Base-by-base conservation (phyloP, 2,888 invertebrate genomes). In the Carabus problematicus region DNA sequence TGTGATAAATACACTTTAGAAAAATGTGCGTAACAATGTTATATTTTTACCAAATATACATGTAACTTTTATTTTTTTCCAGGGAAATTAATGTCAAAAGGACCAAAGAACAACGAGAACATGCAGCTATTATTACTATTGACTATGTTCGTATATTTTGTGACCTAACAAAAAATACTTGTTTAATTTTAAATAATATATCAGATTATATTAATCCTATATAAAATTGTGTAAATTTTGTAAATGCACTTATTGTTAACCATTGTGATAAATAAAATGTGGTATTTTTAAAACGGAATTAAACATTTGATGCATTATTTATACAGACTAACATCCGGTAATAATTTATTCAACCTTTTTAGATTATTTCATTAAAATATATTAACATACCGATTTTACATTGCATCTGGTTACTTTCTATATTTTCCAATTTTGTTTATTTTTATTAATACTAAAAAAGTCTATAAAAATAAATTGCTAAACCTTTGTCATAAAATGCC, bases 1-100 rank as follows among this genome's bases (percentile, higher is more conserved):
- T 90, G 90, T 79, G 84, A 85, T 76, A 82, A 83, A 75, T 84
- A 84, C 73, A 83, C 88, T 63, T 85, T 87, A 52, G 82, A 85
- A 70, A 81, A 84, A 79, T 90, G 90, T 89, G 75, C 85, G 88
- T 83, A 71, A 18, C 9, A 47, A 11, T 14, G n/a, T 16, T 3
- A 43, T 58, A 60, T 18, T 43, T 43, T 16, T 42, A 4, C 19
- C 3, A 6, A 58, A 3, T 16, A 41, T 8, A 41, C 40, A 55
- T 55, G 29, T 54, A 54, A 9, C 11, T 52, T 6, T 39, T 43
- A 18, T 39, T 63, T 29, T 62, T 59, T 55, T 71, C 9, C 62
- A 73, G 73, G 73, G 72, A 72, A 71, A 60, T 19, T 45, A 29
- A 60, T 59, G 42, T 72, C 73, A 0, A 64, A 45, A 41, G 72